A percentile compares a stretch with the other conserved stretches of the same genome.
Evolutionary conservation across 2,888 invertebrate species (phyloP).

Genomic region (Pristionchus arcanus): DNA sequence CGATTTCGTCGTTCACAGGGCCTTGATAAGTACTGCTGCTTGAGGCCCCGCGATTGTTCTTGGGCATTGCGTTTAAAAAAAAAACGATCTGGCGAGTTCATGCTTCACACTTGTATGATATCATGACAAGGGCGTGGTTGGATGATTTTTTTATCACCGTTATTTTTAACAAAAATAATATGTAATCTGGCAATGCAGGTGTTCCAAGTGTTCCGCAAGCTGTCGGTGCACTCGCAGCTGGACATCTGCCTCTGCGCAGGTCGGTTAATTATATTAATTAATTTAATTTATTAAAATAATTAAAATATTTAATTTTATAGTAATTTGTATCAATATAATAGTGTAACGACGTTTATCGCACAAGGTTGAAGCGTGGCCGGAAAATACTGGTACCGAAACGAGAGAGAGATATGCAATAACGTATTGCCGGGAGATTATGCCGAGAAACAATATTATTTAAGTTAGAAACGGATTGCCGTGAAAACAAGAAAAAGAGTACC

Average conservation of each 20-base stretch:
- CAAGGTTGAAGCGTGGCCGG: background rate
- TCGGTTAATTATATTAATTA: conserved; percentile 55
- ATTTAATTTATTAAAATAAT: background rate
- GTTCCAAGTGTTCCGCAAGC: conserved; percentile 92
- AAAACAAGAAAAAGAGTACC: conserved; percentile 6
- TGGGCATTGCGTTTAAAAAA: too few species aligned
- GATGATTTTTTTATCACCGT: too few species aligned
- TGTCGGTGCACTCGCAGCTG: conserved; percentile 89
- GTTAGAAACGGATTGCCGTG: background rate
- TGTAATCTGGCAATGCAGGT: conserved; percentile 83
- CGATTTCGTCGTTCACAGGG: too few species aligned
- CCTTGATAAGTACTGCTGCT: too few species aligned
- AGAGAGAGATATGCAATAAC: conserved; percentile 12
- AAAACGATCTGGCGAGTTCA: too few species aligned
- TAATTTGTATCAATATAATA: background rate
- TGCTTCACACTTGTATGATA: too few species aligned
- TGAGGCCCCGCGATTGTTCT: too few species aligned
- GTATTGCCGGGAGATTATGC: conserved; percentile 20
- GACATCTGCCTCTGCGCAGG: conserved; percentile 79
- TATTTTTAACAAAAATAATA: background rate
- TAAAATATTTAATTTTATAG: background rate
- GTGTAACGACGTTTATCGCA: conserved; percentile 21
- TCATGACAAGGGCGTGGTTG: too few species aligned
- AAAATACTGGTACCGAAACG: background rate
- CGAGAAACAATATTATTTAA: background rate